Percentiles rank a stretch among this genome's conserved stretches.
Conservation (phyloP, 2,888 invertebrate genomes). For the Hypomecis atomaria region DNA sequence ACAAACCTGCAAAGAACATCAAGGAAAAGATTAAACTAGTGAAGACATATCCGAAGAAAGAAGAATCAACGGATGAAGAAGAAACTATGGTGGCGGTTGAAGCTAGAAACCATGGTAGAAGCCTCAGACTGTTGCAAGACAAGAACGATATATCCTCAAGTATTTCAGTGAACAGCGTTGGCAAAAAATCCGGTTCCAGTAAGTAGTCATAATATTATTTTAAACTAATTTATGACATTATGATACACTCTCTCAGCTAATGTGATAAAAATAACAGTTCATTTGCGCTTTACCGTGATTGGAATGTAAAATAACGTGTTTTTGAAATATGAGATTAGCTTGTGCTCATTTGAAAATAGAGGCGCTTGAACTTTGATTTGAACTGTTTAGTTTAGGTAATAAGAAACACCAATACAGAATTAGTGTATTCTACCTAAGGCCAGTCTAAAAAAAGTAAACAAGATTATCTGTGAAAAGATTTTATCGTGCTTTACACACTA, state of each 20-base stretch:
- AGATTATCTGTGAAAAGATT: no score
- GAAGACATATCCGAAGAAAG: conserved; percentile 79
- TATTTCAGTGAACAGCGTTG: conserved; percentile 86
- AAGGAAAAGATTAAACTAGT: conserved; percentile 83
- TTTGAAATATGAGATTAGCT: conserved; percentile 18
- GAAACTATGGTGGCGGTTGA: conserved; percentile 87
- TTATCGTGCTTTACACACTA: no score
- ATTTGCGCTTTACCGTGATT: conserved; percentile 3
- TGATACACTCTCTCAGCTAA: not conserved
- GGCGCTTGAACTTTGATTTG: conserved; percentile 31
- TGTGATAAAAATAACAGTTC: conserved; percentile 11
- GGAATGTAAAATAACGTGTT: conserved; percentile 28
- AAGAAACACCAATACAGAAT: conserved; percentile 13
- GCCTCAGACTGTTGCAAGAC: conserved; percentile 66
- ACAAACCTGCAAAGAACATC: conserved; percentile 79
- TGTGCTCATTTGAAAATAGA: not conserved
- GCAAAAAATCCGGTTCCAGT: conserved; percentile 76
- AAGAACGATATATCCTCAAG: conserved; percentile 84
- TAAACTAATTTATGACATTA: not conserved
- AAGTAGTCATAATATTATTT: conserved; percentile 44
- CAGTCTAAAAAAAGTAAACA: no score
- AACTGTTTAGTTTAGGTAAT: conserved; percentile 13
- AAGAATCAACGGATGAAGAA: conserved; percentile 78
- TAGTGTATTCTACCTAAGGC: not conserved
- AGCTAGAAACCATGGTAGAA: conserved; percentile 78